A percentile compares a stretch with the other conserved stretches of the same genome.
phyloP scores from a whole-genome alignment of 2,888 invertebrate species.

The Linnaemya vulpina region DNA sequence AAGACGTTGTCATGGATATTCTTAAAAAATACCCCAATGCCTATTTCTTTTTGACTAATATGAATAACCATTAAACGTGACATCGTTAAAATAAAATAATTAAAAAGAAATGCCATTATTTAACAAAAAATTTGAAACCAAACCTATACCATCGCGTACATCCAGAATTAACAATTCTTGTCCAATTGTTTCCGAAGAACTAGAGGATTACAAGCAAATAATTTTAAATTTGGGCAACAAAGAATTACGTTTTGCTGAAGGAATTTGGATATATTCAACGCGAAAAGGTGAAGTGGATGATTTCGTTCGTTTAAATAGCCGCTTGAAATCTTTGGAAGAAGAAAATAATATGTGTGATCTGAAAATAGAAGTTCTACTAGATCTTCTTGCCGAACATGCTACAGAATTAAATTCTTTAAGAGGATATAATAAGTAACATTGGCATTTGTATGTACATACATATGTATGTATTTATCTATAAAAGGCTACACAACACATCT shows the following conservation, averaged over 20 bases:
- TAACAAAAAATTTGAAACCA: slow-evolving; percentile 81
- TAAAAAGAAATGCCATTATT: slow-evolving; percentile 80
- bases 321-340: slow-evolving; percentile 79
- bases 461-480: too few relatives aligned
- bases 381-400: slow-evolving; percentile 81
- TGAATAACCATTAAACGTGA: neutral
- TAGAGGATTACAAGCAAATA: slow-evolving; percentile 81
- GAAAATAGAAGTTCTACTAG: slow-evolving; percentile 82
- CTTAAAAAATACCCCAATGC: neutral
- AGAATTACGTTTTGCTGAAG: slow-evolving; percentile 81
- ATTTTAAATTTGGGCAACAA: slow-evolving; percentile 80
- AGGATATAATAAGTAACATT: slow-evolving; percentile 72
- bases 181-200: slow-evolving; percentile 79
- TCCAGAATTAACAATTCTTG: slow-evolving; percentile 79
- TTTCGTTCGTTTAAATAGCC: slow-evolving; percentile 77
- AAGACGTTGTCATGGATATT: slow-evolving; percentile 50
- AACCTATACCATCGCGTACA: slow-evolving; percentile 78
- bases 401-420: slow-evolving; percentile 78
- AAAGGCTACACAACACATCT: too few relatives aligned
- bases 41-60: neutral
- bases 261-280: slow-evolving; percentile 80
- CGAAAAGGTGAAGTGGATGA: slow-evolving; percentile 79
- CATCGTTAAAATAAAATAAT: neutral
- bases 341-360: slow-evolving; percentile 81
- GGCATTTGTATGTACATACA: too few relatives aligned